These are phyloP conservation scores for Megaceryle alcyon DNA, from an alignment of 2,797 vertebrate species.

Conservation along the genomic window DNA sequence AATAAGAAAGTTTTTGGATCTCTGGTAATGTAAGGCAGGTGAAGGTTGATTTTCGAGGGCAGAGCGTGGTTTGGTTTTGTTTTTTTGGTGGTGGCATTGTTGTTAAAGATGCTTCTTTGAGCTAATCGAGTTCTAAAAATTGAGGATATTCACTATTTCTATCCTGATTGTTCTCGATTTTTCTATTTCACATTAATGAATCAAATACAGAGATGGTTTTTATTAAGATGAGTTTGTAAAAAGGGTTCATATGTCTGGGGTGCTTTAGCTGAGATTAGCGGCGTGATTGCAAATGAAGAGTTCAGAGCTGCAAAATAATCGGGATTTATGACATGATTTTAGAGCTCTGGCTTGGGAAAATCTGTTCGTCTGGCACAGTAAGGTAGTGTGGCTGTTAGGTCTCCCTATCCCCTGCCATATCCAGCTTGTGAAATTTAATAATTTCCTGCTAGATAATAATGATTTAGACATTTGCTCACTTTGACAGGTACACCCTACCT, in stretches of 20 bases:
- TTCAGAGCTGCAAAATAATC: not conserved
- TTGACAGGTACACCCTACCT: not conserved
- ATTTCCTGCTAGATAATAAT: not conserved
- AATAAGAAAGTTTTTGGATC: not conserved
- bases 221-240: not conserved
- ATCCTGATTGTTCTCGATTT: not conserved
- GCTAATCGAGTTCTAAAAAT: not conserved
- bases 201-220: not conserved
- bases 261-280: not conserved
- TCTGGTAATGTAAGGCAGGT: not conserved
- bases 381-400: not conserved
- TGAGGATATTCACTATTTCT: not conserved
- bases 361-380: not conserved
- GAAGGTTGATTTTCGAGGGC: not conserved
- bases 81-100: not conserved
- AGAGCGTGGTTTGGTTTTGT: not conserved
- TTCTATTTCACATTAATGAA: not conserved
- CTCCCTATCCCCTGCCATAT: fast-evolving
- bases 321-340: not conserved
- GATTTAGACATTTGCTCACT: not conserved
- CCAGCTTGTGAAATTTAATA: not conserved
- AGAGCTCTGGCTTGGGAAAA: not conserved
- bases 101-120: not conserved
- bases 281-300: not conserved
- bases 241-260: not conserved